Conservation (phyloP, 1,140 invertebrate genomes). For the Bombus pyrosoma region DNA sequence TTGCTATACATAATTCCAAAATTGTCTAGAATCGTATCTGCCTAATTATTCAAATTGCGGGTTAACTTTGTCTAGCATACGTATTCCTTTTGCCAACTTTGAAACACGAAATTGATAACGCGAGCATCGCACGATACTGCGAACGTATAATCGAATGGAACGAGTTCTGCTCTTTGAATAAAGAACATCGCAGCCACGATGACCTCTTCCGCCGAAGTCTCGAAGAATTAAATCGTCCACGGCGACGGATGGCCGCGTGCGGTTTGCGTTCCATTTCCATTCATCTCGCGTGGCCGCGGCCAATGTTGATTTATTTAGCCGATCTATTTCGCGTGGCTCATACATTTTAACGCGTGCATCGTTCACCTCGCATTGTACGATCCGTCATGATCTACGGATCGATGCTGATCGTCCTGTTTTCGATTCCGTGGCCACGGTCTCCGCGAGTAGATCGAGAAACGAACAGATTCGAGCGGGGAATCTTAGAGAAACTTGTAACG, state of each 20-base stretch:
- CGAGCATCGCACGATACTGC: background rate
- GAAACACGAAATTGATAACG: background rate
- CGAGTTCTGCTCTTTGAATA: too few relatives aligned
- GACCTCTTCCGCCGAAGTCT: background rate
- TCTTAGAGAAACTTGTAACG: background rate
- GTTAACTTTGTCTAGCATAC: too few relatives aligned
- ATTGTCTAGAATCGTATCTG: too few relatives aligned
- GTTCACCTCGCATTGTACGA: constrained; percentile 50
- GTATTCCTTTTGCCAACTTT: background rate
- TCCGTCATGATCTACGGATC: constrained; percentile 54
- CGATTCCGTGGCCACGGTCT: background rate
- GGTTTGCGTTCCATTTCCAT: constrained; percentile 42
- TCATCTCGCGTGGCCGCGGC: constrained; percentile 49
- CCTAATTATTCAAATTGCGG: too few relatives aligned
- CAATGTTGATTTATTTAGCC: constrained; percentile 78
- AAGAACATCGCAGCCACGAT: background rate
- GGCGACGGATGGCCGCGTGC: constrained; percentile 18
- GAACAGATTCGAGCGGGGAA: too few relatives aligned
- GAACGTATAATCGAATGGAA: background rate
- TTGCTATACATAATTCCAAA: too few relatives aligned
- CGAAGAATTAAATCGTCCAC: constrained; percentile 37
- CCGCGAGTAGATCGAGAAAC: background rate
- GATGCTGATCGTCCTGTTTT: background rate
- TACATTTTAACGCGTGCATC: constrained; percentile 65
- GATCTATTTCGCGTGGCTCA: constrained; percentile 52